Conservation (phyloP, 2,888 invertebrate genomes). For the Agonum fuliginosum region DNA sequence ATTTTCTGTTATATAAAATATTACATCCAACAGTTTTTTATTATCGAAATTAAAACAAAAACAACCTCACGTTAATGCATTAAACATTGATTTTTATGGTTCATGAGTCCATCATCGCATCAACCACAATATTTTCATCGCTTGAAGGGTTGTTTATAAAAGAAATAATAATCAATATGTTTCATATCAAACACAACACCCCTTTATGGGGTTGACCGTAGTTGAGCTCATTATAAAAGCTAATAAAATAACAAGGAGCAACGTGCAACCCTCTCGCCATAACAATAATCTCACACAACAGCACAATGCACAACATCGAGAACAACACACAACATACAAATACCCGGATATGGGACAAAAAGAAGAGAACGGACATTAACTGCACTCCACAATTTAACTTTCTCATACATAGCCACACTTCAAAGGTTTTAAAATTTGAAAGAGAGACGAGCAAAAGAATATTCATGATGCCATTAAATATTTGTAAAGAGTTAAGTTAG, state of each 20-base stretch:
- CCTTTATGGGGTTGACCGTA: constrained; percentile 5
- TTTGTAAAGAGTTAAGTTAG: too few species aligned
- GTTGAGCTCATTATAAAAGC: constrained; percentile 25
- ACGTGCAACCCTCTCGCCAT: constrained; percentile 5
- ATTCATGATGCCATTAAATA: too few species aligned
- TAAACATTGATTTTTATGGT: constrained; percentile 12
- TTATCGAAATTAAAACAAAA: too few species aligned
- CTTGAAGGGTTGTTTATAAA: neutral
- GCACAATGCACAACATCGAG: too few species aligned
- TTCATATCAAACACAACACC: constrained; percentile 31
- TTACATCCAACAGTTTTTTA: too few species aligned
- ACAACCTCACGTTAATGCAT: too few species aligned
- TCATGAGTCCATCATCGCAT: neutral
- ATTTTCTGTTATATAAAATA: too few species aligned
- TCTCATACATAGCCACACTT: too few species aligned
- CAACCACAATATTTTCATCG: neutral
- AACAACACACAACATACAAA: constrained; percentile 26
- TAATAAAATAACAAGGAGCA: constrained; percentile 36
- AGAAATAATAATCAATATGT: constrained; percentile 34
- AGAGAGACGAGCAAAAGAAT: neutral
- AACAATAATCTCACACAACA: constrained; percentile 1
- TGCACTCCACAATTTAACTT: too few species aligned
- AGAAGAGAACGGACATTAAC: too few species aligned
- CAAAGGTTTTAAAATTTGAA: too few species aligned
- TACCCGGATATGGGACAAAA: constrained; percentile 23